Conservation (phyloP, 1,140 invertebrate genomes). For the Orchesella cincta region DNA sequence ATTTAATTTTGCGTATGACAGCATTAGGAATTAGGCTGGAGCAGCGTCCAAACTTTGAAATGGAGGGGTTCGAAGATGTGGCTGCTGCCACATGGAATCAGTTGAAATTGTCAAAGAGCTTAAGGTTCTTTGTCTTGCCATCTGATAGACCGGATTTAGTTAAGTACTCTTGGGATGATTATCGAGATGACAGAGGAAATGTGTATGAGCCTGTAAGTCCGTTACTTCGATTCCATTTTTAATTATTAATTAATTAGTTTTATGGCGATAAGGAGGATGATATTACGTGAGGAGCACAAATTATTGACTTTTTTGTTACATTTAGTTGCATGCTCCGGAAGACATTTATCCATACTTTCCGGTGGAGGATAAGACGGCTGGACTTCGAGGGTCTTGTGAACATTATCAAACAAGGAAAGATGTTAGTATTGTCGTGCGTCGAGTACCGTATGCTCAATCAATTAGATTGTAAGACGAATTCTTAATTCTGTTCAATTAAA, state of each 20-base stretch:
- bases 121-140: constrained; percentile 67
- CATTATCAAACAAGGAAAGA: constrained; percentile 62
- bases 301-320: constrained; percentile 52
- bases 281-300: constrained; percentile 37
- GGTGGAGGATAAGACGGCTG: neutral
- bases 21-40: constrained; percentile 59
- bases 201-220: constrained; percentile 61
- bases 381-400: constrained; percentile 66
- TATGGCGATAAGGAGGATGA: neutral
- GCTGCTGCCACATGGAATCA: constrained; percentile 64
- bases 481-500: too few relatives aligned
- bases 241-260: neutral
- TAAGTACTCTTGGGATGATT: constrained; percentile 66
- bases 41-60: constrained; percentile 55
- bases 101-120: constrained; percentile 58
- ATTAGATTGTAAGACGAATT: constrained; percentile 57
- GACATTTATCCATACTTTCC: constrained; percentile 66
- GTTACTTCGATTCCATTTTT: neutral
- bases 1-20: too few relatives aligned
- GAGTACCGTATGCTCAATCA: constrained; percentile 57
- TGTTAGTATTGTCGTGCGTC: constrained; percentile 57
- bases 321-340: constrained; percentile 54
- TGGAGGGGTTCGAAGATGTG: constrained; percentile 56
- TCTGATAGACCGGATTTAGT: constrained; percentile 62
- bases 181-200: constrained; percentile 62